phyloP scores from a whole-genome alignment of 2,113 vertebrate species.

The Pelvicachromis taeniatus region DNA sequence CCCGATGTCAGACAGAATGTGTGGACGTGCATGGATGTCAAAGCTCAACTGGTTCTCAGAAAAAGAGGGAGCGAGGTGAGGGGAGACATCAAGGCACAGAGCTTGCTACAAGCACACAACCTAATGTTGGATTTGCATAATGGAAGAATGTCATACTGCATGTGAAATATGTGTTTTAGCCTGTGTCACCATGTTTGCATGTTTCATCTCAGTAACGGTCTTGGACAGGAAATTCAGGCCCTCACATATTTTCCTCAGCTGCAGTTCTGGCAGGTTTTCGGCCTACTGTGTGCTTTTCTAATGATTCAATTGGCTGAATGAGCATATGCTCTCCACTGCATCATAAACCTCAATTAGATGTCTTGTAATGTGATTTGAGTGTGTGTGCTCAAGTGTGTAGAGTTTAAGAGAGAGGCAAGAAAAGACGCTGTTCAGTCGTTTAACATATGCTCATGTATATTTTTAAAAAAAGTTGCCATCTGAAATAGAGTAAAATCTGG shows the following conservation, averaged over 20 bases:
- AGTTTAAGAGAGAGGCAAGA: not conserved
- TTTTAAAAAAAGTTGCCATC: constrained; percentile 22
- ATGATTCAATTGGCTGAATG: constrained; percentile 75
- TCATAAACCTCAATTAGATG: constrained; percentile 76
- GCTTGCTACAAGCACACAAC: not conserved
- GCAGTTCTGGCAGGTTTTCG: constrained; percentile 59
- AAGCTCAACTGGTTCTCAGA: constrained; percentile 6
- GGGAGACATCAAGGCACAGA: not conserved
- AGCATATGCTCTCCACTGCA: constrained; percentile 75
- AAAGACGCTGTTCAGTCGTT: not conserved
- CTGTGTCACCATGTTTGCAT: constrained; percentile 9
- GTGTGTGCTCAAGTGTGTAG: constrained; percentile 8
- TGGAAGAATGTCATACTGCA: not conserved
- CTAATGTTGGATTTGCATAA: constrained; percentile 9
- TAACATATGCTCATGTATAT: constrained; percentile 32
- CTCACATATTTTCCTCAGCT: constrained; percentile 59
- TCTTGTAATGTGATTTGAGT: constrained; percentile 70
- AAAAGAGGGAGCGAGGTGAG: not conserved
- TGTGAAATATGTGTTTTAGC: constrained; percentile 27
- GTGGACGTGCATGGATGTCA: constrained; percentile 44
- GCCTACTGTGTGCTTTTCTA: constrained; percentile 70
- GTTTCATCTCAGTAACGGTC: constrained; percentile 7
- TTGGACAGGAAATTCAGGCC: constrained; percentile 17
- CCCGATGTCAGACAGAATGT: constrained; percentile 54
- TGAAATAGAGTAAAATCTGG: not conserved